These are phyloP conservation scores for Hermatobates lingyangjiaoensis DNA, from an alignment of 1,140 invertebrate genomes.

Conservation along the genomic window DNA sequence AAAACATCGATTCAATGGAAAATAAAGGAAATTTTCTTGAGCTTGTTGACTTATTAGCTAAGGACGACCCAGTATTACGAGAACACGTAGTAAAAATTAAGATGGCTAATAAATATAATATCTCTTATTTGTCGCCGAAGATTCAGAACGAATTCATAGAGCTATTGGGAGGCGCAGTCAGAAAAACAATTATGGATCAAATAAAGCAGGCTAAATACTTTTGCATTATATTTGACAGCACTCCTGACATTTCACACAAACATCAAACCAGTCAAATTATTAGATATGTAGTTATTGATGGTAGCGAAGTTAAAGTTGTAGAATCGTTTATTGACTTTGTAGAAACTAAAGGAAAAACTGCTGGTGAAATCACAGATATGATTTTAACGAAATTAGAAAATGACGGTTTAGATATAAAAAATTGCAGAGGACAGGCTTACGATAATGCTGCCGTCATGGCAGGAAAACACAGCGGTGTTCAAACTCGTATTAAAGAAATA, in stretches of 20 bases:
- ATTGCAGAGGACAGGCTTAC: conserved; percentile 19
- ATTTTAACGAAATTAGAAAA: conserved; percentile 12
- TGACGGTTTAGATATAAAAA: conserved; percentile 11
- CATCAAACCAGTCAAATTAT: neutral
- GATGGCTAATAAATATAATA: neutral
- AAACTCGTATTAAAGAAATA: conserved; percentile 14
- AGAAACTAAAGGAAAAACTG: conserved; percentile 9
- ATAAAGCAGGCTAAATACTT: neutral
- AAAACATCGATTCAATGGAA: neutral
- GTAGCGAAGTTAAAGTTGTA: neutral
- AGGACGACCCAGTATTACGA: neutral
- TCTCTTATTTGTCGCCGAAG: neutral
- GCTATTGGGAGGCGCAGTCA: neutral
- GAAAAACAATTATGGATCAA: neutral
- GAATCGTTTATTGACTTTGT: neutral
- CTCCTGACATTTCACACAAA: conserved; percentile 1
- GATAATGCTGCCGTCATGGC: conserved; percentile 21
- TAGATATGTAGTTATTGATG: conserved; percentile 1
- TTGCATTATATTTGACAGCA: neutral
- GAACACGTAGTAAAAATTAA: neutral
- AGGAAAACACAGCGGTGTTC: conserved; percentile 18
- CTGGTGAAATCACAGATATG: conserved; percentile 6
- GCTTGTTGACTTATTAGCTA: neutral
- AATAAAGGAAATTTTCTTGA: neutral
- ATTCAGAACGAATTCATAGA: neutral